A percentile compares a stretch with the other conserved stretches of the same genome.
Conservation (phyloP, 2,113 vertebrate species). For the Eretmochelys imbricata region DNA sequence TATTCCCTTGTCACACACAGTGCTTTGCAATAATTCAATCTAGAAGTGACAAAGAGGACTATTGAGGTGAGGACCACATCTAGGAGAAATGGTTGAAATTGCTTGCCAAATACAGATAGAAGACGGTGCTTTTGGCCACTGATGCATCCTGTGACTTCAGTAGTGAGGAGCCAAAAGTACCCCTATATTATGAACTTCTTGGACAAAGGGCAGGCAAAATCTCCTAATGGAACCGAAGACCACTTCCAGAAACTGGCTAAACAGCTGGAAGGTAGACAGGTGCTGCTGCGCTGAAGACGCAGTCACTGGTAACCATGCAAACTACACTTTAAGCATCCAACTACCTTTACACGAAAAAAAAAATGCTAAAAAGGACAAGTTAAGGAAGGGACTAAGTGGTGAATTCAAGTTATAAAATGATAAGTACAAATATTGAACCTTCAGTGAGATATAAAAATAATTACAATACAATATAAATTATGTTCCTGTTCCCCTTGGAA, state of each 20-base stretch:
- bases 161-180: not conserved
- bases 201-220: not conserved
- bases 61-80: not conserved
- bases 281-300: not conserved
- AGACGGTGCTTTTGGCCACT: not conserved
- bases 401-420: not conserved
- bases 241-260: not conserved
- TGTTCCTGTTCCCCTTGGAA: not conserved
- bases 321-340: not conserved
- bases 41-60: fast-evolving
- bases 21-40: not conserved
- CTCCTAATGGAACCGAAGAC: not conserved
- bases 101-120: fast-evolving
- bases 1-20: not conserved
- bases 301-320: not conserved
- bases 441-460: not conserved
- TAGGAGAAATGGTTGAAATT: not conserved
- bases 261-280: not conserved
- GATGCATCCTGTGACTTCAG: not conserved
- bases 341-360: not conserved
- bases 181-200: not conserved
- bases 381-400: not conserved
- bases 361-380: not conserved
- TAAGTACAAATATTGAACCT: not conserved
- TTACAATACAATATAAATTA: not conserved